Percentiles rank a stretch among this genome's conserved stretches.
Evolutionary conservation across 1,140 invertebrate species (phyloP).

Genomic region (Subanguina moxae): DNA sequence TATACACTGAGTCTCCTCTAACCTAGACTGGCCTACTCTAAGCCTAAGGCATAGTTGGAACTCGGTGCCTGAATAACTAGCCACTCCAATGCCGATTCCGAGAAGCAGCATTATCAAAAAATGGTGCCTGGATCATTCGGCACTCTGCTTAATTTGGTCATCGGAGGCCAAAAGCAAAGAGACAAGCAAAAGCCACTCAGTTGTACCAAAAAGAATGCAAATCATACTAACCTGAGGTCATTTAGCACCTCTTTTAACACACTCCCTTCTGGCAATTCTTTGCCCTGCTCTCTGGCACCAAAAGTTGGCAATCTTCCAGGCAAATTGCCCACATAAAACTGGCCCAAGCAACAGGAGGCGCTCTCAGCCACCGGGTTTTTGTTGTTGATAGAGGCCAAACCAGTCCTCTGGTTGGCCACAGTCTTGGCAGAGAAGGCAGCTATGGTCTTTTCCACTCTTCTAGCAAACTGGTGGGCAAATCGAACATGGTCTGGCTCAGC

Average conservation of each 20-base stretch:
- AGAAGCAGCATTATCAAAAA: too few species aligned
- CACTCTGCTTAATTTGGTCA: too few species aligned
- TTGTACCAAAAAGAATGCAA: too few species aligned
- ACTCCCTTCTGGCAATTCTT: neutral
- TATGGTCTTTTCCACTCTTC: neutral
- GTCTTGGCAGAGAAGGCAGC: neutral
- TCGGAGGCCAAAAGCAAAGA: too few species aligned
- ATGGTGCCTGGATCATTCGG: too few species aligned
- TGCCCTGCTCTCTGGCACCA: neutral
- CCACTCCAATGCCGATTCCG: too few species aligned
- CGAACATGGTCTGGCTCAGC: neutral
- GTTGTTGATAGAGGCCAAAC: neutral
- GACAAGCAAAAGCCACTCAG: too few species aligned
- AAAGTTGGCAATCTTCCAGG: neutral
- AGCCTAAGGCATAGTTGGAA: too few species aligned
- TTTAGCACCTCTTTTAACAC: neutral
- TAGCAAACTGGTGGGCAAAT: neutral
- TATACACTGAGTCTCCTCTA: too few species aligned
- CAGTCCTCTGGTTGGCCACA: too few species aligned
- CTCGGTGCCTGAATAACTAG: too few species aligned
- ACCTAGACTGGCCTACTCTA: too few species aligned
- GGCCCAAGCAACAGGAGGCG: neutral
- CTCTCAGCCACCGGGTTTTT: neutral
- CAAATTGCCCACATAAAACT: slow-evolving; percentile 4
- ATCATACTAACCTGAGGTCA: neutral